Percentiles rank a stretch among this genome's conserved stretches.
phyloP scores from a whole-genome alignment of 2,797 vertebrate species.

The Numenius phaeopus region DNA sequence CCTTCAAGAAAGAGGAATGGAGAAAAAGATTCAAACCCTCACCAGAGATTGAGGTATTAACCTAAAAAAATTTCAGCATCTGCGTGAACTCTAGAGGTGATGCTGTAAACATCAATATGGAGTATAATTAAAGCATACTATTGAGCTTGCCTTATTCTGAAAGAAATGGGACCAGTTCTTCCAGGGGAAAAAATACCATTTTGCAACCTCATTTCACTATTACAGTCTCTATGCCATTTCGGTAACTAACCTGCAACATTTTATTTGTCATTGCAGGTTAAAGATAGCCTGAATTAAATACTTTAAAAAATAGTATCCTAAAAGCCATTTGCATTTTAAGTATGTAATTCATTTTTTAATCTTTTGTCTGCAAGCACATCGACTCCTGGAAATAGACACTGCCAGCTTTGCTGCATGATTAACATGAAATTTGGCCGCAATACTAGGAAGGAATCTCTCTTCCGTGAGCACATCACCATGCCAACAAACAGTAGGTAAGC shows the following conservation, averaged over 20 bases:
- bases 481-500: constrained; percentile 40
- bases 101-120: background rate
- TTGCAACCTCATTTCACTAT: background rate
- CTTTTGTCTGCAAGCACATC: background rate
- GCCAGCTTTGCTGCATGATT: background rate
- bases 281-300: background rate
- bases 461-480: constrained; percentile 30
- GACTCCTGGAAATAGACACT: background rate
- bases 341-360: background rate
- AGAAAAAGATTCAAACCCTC: background rate
- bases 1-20: background rate
- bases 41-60: background rate
- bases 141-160: background rate
- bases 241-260: background rate
- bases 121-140: background rate
- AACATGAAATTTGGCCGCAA: background rate
- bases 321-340: background rate
- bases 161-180: background rate
- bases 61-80: background rate
- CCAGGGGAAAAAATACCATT: background rate
- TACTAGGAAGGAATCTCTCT: background rate
- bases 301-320: background rate
- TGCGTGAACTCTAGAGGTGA: background rate
- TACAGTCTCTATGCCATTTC: background rate
- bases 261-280: background rate